Evolutionary conservation across 2,113 vertebrate genomes (phyloP).

Genomic region (Diglossa brunneiventris): DNA sequence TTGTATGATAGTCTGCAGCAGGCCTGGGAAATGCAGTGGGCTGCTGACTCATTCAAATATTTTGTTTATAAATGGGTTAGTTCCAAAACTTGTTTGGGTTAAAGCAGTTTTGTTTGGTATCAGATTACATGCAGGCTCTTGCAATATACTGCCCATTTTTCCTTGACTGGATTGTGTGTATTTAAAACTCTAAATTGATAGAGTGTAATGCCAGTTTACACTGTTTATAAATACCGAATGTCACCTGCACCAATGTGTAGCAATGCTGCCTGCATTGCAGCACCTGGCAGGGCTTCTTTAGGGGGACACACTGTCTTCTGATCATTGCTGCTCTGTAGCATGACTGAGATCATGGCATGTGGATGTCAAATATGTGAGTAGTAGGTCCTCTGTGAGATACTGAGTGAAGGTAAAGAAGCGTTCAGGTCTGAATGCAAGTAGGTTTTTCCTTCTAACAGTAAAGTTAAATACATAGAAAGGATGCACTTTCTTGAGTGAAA

Average conservation of each 20-base stretch:
- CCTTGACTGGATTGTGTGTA: background rate
- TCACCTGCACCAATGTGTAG: background rate
- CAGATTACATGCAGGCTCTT: background rate
- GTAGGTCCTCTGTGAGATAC: background rate
- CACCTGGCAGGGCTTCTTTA: background rate
- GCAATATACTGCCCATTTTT: constrained; percentile 12
- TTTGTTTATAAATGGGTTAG: background rate
- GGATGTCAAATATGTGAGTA: background rate
- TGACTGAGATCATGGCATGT: background rate
- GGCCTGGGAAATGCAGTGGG: constrained; percentile 38
- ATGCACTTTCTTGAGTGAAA: background rate
- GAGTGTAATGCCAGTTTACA: background rate
- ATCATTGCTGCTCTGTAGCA: background rate
- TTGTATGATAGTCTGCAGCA: background rate
- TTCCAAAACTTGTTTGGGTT: constrained; percentile 10
- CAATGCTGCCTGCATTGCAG: background rate
- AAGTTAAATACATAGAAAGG: background rate
- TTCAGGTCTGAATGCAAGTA: background rate
- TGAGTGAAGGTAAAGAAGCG: background rate
- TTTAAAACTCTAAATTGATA: background rate
- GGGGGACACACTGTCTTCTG: background rate
- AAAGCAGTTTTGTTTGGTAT: constrained; percentile 8
- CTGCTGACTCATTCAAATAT: constrained; percentile 41
- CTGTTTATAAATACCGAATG: background rate
- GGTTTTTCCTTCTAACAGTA: background rate